Evolutionary conservation across 2,797 vertebrate species (phyloP).

Genomic region (Macropus fuliginosus): DNA sequence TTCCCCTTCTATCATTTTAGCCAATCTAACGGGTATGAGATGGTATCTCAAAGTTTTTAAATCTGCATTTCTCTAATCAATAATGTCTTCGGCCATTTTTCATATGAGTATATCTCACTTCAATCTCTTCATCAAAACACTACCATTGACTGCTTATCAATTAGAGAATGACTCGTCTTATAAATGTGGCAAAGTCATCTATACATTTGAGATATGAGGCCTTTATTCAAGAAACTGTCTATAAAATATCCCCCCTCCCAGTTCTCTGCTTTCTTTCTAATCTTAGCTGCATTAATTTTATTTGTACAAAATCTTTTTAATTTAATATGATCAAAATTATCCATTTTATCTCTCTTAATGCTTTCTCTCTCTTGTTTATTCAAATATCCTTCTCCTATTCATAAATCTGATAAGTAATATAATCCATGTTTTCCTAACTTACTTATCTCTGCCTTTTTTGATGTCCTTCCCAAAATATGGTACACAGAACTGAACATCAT

Average conservation of each 20-base stretch:
- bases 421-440: background rate
- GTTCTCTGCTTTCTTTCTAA: background rate
- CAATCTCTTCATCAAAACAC: background rate
- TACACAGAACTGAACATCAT: background rate
- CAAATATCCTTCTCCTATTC: background rate
- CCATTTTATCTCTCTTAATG: background rate
- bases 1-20: background rate
- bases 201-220: background rate
- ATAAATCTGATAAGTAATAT: background rate
- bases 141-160: background rate
- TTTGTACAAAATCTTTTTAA: background rate
- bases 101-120: background rate
- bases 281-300: background rate
- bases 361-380: background rate
- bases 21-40: background rate
- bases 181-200: background rate
- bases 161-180: background rate
- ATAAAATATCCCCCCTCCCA: background rate
- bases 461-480: background rate
- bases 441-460: background rate
- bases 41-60: background rate
- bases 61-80: background rate
- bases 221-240: background rate
- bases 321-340: background rate
- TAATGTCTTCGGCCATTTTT: background rate